These are phyloP conservation scores for Tolypeutes matacus DNA, from an alignment of 2,797 vertebrate genomes.

Conservation along the genomic window DNA sequence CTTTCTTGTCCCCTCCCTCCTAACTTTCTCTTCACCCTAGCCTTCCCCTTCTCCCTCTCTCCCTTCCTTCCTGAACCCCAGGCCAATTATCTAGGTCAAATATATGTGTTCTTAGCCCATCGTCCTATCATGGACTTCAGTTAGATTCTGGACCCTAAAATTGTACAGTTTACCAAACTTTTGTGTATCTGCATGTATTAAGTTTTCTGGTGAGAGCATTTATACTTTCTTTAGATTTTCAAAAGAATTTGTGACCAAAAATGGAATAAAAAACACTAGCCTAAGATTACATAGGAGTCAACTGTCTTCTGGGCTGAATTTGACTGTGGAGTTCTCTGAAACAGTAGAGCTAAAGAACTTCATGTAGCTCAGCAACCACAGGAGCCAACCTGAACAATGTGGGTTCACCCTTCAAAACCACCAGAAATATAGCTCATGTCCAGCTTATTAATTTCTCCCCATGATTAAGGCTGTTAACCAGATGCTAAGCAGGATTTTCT, in stretches of 20 bases:
- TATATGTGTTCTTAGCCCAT: background rate
- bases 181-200: background rate
- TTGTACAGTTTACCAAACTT: background rate
- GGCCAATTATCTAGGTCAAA: background rate
- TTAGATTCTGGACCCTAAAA: background rate
- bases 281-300: background rate
- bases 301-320: conserved; percentile 29
- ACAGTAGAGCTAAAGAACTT: conserved; percentile 2
- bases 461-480: background rate
- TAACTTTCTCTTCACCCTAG: background rate
- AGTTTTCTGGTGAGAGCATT: background rate
- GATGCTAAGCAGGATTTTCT: background rate
- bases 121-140: background rate
- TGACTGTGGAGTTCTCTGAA: conserved; percentile 19
- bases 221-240: conserved; percentile 13
- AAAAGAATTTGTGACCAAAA: background rate
- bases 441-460: background rate
- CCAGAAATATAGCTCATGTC: background rate
- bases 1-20: background rate
- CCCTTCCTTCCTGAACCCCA: background rate
- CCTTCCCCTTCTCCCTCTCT: too few species aligned
- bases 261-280: conserved; percentile 28
- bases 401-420: background rate
- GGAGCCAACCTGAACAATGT: background rate
- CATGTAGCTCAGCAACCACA: background rate